Evolutionary conservation across 2,797 vertebrate species (phyloP), one percentile per base, ranked within the genome.

Genomic region (Malurus leucopterus): DNA sequence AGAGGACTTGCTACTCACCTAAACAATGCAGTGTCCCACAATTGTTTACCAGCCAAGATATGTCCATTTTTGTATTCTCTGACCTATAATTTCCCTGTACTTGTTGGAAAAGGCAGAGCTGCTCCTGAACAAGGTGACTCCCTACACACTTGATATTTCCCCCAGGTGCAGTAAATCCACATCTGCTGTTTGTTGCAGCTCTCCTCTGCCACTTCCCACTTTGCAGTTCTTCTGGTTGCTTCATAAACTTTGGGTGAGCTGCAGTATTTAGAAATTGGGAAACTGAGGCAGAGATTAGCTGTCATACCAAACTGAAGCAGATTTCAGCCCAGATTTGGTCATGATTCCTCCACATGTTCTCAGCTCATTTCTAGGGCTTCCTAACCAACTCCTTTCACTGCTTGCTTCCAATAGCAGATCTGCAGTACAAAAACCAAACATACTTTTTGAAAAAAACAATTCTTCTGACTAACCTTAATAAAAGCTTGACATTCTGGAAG

Each of bases 401-500:
- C 20, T 74, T 88, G 34, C 55, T 91, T 91, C 73, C 78, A 84
- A 75, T 3, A 89, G 55, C 57, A 80, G 54, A 71, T 72, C 50
- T 47, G 43, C 40, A 80, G 43, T 51, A 91, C n/a, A 88, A 90
- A 95, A 84, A 84, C 12, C 26, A 83, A 81, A 86, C 22, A 18
- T 67, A 53, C 69, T 90, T 91, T 79, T 57, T 83, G 55, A 16
- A 30, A 83, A 88, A 93, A 89, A 34, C 13, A 81, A 3, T 89
- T 73, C 79, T 84, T 84, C 74, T 83, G 64, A 58, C 73, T 90
- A 93, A 90, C 32, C 49, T 87, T 84, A 88, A 91, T 47, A 87
- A 91, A 94, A 87, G 58, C 49, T 41, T 81, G 73, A 86, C 63
- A 78, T 91, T 89, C 72, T 91, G 77, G 73, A 85, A 93, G 86